Conservation (phyloP, 2,113 vertebrate species). For the Catharus minimus region DNA sequence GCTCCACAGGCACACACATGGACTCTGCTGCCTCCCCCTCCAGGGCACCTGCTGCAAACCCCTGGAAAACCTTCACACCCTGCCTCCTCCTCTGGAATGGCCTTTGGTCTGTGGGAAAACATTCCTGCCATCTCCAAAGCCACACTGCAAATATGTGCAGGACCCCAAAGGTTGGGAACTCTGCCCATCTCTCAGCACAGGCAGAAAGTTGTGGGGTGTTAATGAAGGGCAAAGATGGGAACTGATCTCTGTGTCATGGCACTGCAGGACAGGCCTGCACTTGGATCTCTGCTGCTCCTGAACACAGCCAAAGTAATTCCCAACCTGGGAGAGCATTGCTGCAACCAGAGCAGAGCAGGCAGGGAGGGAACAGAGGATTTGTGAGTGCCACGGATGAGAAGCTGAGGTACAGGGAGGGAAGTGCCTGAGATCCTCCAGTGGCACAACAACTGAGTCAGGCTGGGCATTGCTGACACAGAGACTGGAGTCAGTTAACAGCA, state of each 20-base stretch:
- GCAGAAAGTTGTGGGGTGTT: neutral
- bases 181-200: rapidly evolving
- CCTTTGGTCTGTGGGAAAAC: neutral
- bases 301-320: neutral
- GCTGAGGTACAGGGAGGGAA: neutral
- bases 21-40: neutral
- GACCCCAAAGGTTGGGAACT: neutral
- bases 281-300: neutral
- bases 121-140: neutral
- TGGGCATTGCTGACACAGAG: neutral
- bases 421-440: neutral
- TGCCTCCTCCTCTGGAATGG: neutral
- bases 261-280: neutral
- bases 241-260: neutral
- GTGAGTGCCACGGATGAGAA: neutral
- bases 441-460: neutral
- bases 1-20: neutral
- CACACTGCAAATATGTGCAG: rapidly evolving
- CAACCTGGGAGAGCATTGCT: neutral
- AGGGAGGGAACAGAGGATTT: neutral
- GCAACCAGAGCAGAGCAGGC: rapidly evolving
- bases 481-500: neutral
- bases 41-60: neutral
- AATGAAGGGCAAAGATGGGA: neutral
- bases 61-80: neutral